A percentile compares a stretch with the other conserved stretches of the same genome.
Evolutionary conservation across 2,888 invertebrate species (phyloP).

Genomic region (Morpho helenor): DNA sequence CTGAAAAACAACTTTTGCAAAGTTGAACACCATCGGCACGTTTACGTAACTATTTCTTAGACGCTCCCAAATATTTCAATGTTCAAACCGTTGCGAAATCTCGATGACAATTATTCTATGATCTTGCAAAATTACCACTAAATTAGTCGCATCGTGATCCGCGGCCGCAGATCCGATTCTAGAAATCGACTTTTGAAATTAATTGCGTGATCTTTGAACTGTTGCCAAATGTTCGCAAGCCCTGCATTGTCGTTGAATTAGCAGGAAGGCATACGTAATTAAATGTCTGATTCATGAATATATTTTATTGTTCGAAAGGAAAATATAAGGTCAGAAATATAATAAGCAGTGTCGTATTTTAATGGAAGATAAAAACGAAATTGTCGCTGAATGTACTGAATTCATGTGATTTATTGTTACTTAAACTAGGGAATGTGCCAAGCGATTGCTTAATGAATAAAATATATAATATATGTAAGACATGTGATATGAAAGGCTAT

Average conservation of each 20-base stretch:
- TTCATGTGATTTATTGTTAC: too few species aligned
- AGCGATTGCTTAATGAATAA: too few species aligned
- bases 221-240: slow-evolving; percentile 55
- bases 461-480: too few species aligned
- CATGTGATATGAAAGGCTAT: too few species aligned
- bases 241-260: slow-evolving; percentile 35
- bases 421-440: too few species aligned
- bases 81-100: slow-evolving; percentile 43
- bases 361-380: neutral
- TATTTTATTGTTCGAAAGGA: slow-evolving; percentile 24
- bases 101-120: slow-evolving; percentile 56
- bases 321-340: neutral
- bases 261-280: slow-evolving; percentile 29
- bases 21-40: slow-evolving; percentile 20
- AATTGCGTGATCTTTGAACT: slow-evolving; percentile 70
- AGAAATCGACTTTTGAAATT: slow-evolving; percentile 61
- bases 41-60: slow-evolving; percentile 50
- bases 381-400: neutral
- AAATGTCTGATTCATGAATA: slow-evolving; percentile 38
- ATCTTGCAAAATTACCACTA: slow-evolving; percentile 52
- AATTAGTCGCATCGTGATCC: slow-evolving; percentile 68
- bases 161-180: slow-evolving; percentile 51
- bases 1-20: too few species aligned
- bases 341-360: neutral
- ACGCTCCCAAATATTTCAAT: slow-evolving; percentile 57